A percentile compares a stretch with the other conserved stretches of the same genome.
These are phyloP conservation scores for Upupa epops DNA, from an alignment of 2,113 vertebrate species.

Conservation along the genomic window DNA sequence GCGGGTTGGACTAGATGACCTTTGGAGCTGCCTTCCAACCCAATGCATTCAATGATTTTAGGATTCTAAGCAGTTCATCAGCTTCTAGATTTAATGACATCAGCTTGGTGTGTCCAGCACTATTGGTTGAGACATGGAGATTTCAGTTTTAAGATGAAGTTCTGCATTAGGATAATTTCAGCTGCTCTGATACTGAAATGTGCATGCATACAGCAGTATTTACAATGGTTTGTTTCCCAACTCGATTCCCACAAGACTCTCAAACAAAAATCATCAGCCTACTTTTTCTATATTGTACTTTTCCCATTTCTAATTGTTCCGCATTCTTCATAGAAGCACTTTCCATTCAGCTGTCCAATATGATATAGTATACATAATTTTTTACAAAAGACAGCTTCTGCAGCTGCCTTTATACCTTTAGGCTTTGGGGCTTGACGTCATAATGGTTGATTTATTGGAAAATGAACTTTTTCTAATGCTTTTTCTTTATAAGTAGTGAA, in stretches of 20 bases:
- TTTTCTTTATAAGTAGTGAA: slow-evolving; percentile 43
- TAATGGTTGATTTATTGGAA: background rate
- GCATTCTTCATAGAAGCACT: background rate
- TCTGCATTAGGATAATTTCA: background rate
- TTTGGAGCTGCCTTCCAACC: too few species aligned
- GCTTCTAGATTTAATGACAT: background rate
- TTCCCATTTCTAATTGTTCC: background rate
- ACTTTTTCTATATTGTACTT: background rate
- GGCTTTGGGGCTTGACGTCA: background rate
- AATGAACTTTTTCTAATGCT: background rate
- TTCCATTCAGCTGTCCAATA: background rate
- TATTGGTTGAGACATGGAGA: background rate
- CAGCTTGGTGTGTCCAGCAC: background rate
- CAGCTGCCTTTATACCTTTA: background rate
- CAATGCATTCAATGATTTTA: too few species aligned
- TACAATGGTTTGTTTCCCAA: background rate
- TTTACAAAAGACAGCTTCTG: slow-evolving; percentile 2
- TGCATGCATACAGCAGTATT: background rate
- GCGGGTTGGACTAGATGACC: too few species aligned
- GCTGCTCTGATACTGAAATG: background rate
- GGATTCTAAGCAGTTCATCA: too few species aligned
- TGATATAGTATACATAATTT: background rate
- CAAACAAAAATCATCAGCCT: background rate
- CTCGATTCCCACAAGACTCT: background rate
- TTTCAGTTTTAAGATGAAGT: background rate